phyloP scores from a whole-genome alignment of 2,113 vertebrate species.

The Peromyscus leucopus region DNA sequence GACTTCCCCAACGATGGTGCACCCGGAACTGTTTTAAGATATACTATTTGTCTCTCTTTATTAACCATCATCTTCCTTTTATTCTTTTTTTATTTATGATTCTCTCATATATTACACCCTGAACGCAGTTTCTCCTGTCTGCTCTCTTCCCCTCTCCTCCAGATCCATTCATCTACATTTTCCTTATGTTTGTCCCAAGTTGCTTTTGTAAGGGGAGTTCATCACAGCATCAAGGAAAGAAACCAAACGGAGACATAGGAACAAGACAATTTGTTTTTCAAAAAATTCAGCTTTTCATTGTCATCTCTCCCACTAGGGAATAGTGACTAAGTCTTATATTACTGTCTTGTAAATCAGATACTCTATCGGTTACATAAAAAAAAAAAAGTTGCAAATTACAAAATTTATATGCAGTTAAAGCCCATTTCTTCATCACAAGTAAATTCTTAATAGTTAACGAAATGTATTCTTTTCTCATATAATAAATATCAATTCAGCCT shows the following conservation, averaged over 20 bases:
- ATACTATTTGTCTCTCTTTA: background rate
- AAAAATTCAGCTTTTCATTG: background rate
- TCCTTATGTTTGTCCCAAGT: background rate
- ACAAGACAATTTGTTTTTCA: background rate
- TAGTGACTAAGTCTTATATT: background rate
- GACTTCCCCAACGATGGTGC: background rate
- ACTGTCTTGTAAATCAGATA: background rate
- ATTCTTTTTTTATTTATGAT: background rate
- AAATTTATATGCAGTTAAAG: conserved; percentile 4
- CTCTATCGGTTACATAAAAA: background rate
- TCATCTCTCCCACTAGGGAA: background rate
- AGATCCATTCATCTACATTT: background rate
- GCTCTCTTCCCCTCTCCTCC: background rate
- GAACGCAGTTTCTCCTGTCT: background rate
- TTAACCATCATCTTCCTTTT: background rate
- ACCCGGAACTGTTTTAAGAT: too few relatives aligned
- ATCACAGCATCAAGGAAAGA: background rate
- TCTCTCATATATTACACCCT: background rate
- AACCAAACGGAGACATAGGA: background rate
- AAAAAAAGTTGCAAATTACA: background rate
- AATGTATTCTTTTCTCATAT: background rate
- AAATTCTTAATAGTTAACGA: background rate
- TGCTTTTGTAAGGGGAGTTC: background rate
- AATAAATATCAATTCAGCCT: background rate
- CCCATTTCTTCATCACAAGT: background rate